Evolutionary conservation across 1,140 invertebrate species (phyloP).

Genomic region (Cardiocondyla obscurior): DNA sequence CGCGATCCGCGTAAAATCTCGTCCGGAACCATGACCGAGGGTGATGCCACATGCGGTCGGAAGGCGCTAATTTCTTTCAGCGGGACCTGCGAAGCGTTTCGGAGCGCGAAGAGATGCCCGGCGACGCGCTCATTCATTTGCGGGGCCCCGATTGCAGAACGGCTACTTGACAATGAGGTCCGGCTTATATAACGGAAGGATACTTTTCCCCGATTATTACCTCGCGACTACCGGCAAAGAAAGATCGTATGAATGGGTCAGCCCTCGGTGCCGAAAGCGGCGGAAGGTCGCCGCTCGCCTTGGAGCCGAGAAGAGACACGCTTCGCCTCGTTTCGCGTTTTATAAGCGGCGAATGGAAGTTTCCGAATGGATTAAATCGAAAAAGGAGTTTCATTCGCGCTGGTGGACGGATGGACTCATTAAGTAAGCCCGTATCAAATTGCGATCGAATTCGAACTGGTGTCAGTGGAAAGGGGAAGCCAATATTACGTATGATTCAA

Average conservation of each 20-base stretch:
- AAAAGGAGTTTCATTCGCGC: neutral
- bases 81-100: neutral
- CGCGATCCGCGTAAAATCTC: neutral
- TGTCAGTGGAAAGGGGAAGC: too few species aligned
- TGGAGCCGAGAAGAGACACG: neutral
- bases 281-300: neutral
- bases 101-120: too few species aligned
- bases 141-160: too few species aligned
- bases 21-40: neutral
- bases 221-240: neutral
- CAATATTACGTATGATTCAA: too few species aligned
- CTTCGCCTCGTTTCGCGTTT: neutral
- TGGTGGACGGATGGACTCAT: neutral
- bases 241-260: conserved; percentile 26
- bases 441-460: too few species aligned
- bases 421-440: too few species aligned
- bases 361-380: neutral
- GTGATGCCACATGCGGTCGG: neutral
- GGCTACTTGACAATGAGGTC: neutral
- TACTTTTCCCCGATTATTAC: conserved; percentile 36
- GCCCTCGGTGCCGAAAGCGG: neutral
- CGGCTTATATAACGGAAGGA: conserved; percentile 28
- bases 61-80: neutral
- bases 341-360: neutral
- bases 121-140: too few species aligned